Conservation (phyloP, 2,113 vertebrate genomes). For the Antennarius striatus region DNA sequence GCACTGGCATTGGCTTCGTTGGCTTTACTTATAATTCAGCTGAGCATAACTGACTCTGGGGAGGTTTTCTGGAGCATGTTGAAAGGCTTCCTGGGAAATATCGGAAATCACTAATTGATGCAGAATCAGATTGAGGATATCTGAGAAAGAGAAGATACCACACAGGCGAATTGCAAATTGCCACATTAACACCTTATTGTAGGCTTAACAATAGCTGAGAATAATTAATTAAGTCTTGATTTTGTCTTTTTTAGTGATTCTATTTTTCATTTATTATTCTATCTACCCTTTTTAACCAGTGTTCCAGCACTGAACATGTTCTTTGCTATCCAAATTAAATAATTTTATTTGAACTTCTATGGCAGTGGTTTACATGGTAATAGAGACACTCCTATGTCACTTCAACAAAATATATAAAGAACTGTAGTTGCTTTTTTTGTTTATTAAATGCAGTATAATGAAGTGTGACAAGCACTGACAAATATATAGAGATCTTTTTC, state of each 20-base stretch:
- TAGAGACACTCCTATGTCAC: background rate
- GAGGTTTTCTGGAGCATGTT: conserved; percentile 13
- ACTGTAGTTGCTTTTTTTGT: too few relatives aligned
- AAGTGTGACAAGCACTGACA: too few relatives aligned
- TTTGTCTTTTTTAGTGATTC: conserved; percentile 5
- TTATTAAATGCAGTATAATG: too few relatives aligned
- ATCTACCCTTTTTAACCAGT: background rate
- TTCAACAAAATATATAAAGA: background rate
- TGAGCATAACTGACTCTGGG: conserved; percentile 5
- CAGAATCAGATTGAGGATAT: conserved; percentile 21
- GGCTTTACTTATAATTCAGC: conserved; percentile 27
- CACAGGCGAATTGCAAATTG: conserved; percentile 8
- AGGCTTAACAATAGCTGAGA: conserved; percentile 1
- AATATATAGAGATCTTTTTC: too few relatives aligned
- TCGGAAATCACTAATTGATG: conserved; percentile 50
- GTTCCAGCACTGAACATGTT: conserved; percentile 13
- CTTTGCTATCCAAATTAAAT: conserved; percentile 29
- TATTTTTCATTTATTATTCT: conserved; percentile 29
- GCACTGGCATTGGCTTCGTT: background rate
- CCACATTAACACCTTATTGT: conserved; percentile 3
- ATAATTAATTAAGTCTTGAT: background rate
- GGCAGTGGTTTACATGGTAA: conserved; percentile 15
- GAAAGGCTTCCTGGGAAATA: conserved; percentile 53
- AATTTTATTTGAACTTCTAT: conserved; percentile 13
- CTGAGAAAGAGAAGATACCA: conserved; percentile 18